Evolutionary conservation across 2,113 vertebrate genomes (phyloP), one percentile per base, ranked within the genome.

Genomic region (Nannospalax galili): DNA sequence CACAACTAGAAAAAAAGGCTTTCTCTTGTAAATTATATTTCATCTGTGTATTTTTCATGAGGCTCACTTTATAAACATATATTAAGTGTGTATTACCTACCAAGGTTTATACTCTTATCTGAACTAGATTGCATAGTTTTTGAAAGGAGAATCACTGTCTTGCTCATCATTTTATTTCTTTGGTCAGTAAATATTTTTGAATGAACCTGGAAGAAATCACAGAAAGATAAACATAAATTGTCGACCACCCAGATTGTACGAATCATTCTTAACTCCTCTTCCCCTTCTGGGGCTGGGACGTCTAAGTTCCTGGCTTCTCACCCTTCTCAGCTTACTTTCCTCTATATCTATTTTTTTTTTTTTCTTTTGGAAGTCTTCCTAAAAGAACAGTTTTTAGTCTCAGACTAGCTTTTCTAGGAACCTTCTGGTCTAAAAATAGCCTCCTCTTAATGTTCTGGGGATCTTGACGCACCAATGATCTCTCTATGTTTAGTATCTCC

Each of bases 51-150:
- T 84, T 70, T 89, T 56, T 75, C 52, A 7, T 69, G 22, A 7
- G 7, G 35, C 35, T 58, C 85, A 77, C 62, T 72, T 92, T 90
- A 22, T 81, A 92, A 70, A 62, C 30, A 42, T 48, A 73, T 9
- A 72, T 30, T n/a, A 67, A 92, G 69, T 79, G 87, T n/a, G 7
- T 86, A 40, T 70, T 84, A 56, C 30, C 70, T 70, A 42, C 30
- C 6, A 42, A 93, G 20, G 26, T 37, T 42, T 82, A 58, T 78
- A 56, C 5, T 85, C 58, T 67, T 73, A 58, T 60, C 17, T 93
- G 19, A 93, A 90, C 22, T 84, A 69, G 73, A 81, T 45, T 75
- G 14, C 32, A 48, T 80, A 62, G 37, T 91, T 48, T 93, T 94
- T 75, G 37, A 67, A 81, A 87, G 20, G 28, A 93, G 37, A 92